Evolutionary conservation across 1,140 invertebrate genomes (phyloP).

Genomic region (Drosophila erecta): DNA sequence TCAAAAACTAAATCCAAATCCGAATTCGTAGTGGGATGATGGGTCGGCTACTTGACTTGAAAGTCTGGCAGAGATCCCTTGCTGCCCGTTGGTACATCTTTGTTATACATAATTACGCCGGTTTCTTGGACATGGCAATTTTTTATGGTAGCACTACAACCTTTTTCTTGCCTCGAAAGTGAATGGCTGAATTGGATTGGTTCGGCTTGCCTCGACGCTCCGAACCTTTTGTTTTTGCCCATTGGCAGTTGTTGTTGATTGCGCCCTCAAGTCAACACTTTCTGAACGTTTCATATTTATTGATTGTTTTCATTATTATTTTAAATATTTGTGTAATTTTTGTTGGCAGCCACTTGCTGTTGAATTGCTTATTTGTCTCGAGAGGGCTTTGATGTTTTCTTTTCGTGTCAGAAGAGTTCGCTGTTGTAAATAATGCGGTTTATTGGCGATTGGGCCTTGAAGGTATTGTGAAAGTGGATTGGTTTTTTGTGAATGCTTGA

Average conservation of each 20-base stretch:
- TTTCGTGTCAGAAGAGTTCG: constrained; percentile 33
- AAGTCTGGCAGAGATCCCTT: constrained; percentile 47
- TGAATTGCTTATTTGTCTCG: constrained; percentile 43
- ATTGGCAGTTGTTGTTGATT: constrained; percentile 56
- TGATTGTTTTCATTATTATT: constrained; percentile 73
- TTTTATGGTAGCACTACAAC: constrained; percentile 38
- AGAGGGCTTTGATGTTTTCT: constrained; percentile 41
- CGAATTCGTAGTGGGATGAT: constrained; percentile 22
- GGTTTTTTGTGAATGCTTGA: constrained; percentile 9
- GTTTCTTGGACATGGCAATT: constrained; percentile 57
- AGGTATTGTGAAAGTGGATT: constrained; percentile 20
- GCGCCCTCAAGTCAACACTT: constrained; percentile 66
- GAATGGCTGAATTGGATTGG: constrained; percentile 56
- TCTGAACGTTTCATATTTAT: constrained; percentile 67
- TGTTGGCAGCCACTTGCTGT: constrained; percentile 20
- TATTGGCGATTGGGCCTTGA: constrained; percentile 40
- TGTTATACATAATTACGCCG: constrained; percentile 64
- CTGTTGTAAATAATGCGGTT: constrained; percentile 27
- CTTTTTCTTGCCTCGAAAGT: constrained; percentile 61
- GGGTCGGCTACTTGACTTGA: constrained; percentile 67
- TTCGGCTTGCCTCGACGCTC: neutral
- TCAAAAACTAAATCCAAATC: neutral
- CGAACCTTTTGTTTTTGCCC: constrained; percentile 48
- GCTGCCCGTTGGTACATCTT: constrained; percentile 43
- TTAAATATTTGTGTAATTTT: constrained; percentile 69